A percentile compares a stretch with the other conserved stretches of the same genome.
Conservation (phyloP, 2,113 vertebrate species). For the Pterophyllum scalare region DNA sequence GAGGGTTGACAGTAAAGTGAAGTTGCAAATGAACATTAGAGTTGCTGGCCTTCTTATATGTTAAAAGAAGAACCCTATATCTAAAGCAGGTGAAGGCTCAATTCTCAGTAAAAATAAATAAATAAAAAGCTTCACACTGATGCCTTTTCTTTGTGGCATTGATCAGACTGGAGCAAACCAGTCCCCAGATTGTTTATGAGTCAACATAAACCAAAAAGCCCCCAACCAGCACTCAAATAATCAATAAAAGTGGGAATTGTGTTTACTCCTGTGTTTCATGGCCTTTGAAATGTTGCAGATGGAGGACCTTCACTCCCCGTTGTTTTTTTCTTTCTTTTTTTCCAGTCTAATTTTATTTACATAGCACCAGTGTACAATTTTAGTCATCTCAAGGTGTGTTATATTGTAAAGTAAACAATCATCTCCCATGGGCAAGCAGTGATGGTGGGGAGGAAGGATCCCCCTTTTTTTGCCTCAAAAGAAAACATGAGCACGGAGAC, state of each 20-base stretch:
- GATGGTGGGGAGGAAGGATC: not conserved
- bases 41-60: constrained; percentile 8
- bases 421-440: no score
- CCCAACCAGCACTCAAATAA: constrained; percentile 50
- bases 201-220: constrained; percentile 67
- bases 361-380: not conserved
- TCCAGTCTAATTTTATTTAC: not conserved
- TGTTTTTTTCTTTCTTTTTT: accelerated
- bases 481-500: not conserved
- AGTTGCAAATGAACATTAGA: constrained; percentile 41
- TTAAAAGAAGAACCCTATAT: constrained; percentile 34
- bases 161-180: constrained; percentile 44
- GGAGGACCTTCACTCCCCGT: constrained; percentile 13
- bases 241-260: constrained; percentile 65
- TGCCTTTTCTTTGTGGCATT: constrained; percentile 48
- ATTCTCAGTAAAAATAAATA: constrained; percentile 22
- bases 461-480: not conserved
- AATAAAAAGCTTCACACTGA: not conserved
- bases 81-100: constrained; percentile 42
- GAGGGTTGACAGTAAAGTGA: constrained; percentile 32
- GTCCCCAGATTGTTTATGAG: constrained; percentile 64
- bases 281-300: constrained; percentile 47
- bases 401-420: not conserved
- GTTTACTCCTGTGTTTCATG: constrained; percentile 60
- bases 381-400: not conserved